Percentiles rank a stretch among this genome's conserved stretches.
Evolutionary conservation across 1,140 invertebrate species (phyloP).

Genomic region (Diplogasteroides magnus): DNA sequence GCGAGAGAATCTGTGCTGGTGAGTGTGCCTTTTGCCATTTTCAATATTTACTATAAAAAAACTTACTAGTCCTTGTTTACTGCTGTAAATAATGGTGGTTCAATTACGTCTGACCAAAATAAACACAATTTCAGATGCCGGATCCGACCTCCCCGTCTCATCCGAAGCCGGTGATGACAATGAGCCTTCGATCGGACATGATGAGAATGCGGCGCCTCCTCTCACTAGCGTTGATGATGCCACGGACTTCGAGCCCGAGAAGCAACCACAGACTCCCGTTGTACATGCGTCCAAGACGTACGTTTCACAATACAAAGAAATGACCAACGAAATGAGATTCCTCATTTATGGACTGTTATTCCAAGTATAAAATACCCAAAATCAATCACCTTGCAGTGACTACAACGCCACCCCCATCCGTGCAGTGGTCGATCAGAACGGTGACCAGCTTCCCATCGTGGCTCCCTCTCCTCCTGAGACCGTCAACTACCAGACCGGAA

Average conservation of each 20-base stretch:
- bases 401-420: conserved; percentile 5
- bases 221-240: neutral
- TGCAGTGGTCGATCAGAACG: neutral
- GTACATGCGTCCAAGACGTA: conserved; percentile 18
- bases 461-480: conserved; percentile 15
- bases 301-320: neutral
- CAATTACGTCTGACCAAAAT: no score
- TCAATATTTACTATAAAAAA: no score
- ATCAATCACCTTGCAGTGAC: neutral
- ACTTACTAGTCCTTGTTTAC: no score
- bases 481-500: conserved; percentile 22
- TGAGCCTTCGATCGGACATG: conserved; percentile 10
- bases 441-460: conserved; percentile 11
- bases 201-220: conserved; percentile 13
- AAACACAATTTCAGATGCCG: no score
- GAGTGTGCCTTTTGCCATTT: no score
- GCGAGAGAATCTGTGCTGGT: conserved; percentile 68
- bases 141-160: no score
- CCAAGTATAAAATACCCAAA: no score
- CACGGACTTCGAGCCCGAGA: neutral
- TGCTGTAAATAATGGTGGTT: no score
- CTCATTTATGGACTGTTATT: no score
- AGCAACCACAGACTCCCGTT: conserved; percentile 3
- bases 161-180: neutral
- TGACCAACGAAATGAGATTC: conserved; percentile 4